Base-by-base conservation (phyloP, 1,140 invertebrate genomes). In the Orchestia grillus region DNA sequence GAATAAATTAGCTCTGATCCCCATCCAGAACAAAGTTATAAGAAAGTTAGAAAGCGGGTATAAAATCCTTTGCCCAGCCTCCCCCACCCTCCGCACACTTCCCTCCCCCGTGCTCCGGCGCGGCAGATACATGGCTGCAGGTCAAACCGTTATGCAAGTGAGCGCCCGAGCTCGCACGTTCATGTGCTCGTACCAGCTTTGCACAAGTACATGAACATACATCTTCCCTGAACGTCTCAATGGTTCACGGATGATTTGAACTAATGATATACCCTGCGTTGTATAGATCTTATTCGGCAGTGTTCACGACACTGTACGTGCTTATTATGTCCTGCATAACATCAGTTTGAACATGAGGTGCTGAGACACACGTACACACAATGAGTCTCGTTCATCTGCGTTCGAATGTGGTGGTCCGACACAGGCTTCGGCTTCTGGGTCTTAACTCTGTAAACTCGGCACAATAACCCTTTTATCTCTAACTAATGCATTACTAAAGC, bases 61-160 rank as follows among this genome's bases (percentile, higher is more conserved):
- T 28, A 77, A n/a, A 77, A 77, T 77, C 62, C 1, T 77, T 1
- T 77, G 28, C 62, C 62, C 62, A 77, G 28, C 62, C 3, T 36
- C 62, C 62, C 28, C 62, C 11, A 1, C 36, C 15, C 28, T 77
- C 62, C 62, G 1, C 62, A 15, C 28, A 1, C 11, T 23, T 3
- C 62, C 62, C 3, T 77, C 62, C 36, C 36, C 62, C 28, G 1
- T 28, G 1, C 62, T 28, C 62, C 28, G 62, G 62, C 36, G 62
- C 62, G 62, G 11, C 62, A 77, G 62, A 77, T 77, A 77, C 62
- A 77, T 77, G 62, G 62, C 62, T 77, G 62, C 62, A 77, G 62
- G 62, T 77, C 62, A 77, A 77, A 77, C 62, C 62, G 62, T 77
- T 77, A 77, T 77, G 62, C 62, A 77, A 77, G 62, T 77, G 62